Percentiles rank a stretch among this genome's conserved stretches.
These are phyloP conservation scores for Tachina fera DNA, from an alignment of 2,888 invertebrate species.

Conservation along the genomic window DNA sequence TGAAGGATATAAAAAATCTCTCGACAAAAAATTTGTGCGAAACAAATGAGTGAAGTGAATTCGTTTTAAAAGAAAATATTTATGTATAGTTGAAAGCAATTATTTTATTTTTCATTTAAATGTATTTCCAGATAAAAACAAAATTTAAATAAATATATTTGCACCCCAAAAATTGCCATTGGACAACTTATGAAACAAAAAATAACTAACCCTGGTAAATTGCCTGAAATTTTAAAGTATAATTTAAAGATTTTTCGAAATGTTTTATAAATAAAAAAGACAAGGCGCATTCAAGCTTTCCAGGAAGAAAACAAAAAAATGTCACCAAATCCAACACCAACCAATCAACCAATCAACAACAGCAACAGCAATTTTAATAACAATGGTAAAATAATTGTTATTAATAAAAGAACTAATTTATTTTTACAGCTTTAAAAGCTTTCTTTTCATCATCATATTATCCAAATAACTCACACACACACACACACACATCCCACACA, in stretches of 20 bases:
- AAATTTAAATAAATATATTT: conserved; percentile 27
- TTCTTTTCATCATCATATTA: conserved; percentile 37
- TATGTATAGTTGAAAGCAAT: too few species aligned
- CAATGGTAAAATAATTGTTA: conserved; percentile 74
- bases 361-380: conserved; percentile 59
- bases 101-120: background rate
- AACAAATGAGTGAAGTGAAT: background rate
- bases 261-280: conserved; percentile 35
- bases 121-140: conserved; percentile 20
- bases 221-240: conserved; percentile 9
- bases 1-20: background rate
- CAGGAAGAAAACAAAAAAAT: conserved; percentile 43
- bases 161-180: conserved; percentile 27
- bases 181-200: conserved; percentile 11
- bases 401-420: conserved; percentile 62
- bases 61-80: too few species aligned
- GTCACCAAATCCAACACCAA: conserved; percentile 6
- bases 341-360: conserved; percentile 12
- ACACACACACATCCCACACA: too few species aligned
- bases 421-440: conserved; percentile 71
- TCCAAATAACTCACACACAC: conserved; percentile 8
- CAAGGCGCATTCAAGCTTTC: conserved; percentile 48
- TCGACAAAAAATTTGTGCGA: background rate
- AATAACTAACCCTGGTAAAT: conserved; percentile 6
- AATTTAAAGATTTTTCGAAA: background rate